Conservation (phyloP, 2,797 vertebrate genomes). For the Darevskia nairensis region DNA sequence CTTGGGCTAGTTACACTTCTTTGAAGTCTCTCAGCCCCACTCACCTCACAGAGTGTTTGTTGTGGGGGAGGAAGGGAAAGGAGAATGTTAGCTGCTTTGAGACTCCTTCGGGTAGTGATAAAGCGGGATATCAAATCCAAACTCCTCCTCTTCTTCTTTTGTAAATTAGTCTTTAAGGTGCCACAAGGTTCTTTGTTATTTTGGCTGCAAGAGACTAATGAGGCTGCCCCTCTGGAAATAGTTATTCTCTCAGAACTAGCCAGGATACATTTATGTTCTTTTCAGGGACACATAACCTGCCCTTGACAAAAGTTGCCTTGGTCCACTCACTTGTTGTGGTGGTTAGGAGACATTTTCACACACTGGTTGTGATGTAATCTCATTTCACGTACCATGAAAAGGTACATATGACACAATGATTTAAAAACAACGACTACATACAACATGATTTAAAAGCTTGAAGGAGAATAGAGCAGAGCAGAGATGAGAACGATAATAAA, state of each 20-base stretch:
- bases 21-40: too few relatives aligned
- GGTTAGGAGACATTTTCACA: not conserved
- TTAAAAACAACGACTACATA: not conserved
- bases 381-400: slow-evolving; percentile 20
- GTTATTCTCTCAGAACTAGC: not conserved
- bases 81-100: too few relatives aligned
- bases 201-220: not conserved
- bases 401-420: slow-evolving; percentile 49
- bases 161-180: not conserved
- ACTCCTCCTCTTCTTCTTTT: too few relatives aligned
- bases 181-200: not conserved
- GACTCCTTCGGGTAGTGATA: too few relatives aligned
- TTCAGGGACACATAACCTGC: not conserved
- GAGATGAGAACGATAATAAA: slow-evolving; percentile 58
- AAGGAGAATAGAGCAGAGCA: slow-evolving; percentile 32
- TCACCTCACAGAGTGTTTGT: too few relatives aligned
- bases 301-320: not conserved
- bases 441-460: not conserved
- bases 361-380: not conserved
- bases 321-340: not conserved
- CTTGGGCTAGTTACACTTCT: too few relatives aligned
- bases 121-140: too few relatives aligned
- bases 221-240: not conserved
- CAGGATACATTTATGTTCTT: not conserved
- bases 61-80: too few relatives aligned